Conservation (phyloP, 1,140 invertebrate species). For the Papilio polyxenes region DNA sequence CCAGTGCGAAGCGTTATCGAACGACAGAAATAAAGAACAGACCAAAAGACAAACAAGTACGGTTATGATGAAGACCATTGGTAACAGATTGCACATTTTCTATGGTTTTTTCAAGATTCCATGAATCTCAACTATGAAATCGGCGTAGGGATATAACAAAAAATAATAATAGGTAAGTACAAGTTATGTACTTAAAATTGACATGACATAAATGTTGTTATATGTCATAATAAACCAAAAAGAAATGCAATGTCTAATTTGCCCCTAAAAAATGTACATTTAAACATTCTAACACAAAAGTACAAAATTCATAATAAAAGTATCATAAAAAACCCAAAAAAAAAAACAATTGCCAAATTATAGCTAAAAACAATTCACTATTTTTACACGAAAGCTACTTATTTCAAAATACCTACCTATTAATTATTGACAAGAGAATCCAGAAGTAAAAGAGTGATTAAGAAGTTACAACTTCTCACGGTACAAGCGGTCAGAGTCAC, state of each 20-base stretch:
- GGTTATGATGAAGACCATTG: not conserved
- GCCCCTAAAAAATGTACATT: not conserved
- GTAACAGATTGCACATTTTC: not conserved
- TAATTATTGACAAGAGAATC: constrained; percentile 52
- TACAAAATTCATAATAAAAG: not conserved
- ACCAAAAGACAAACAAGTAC: constrained; percentile 21
- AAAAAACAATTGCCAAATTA: not conserved
- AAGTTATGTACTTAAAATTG: not conserved
- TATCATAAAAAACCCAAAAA: not conserved
- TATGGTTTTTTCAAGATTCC: not conserved
- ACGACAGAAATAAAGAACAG: constrained; percentile 48
- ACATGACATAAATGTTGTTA: constrained; percentile 2
- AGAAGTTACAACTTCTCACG: constrained; percentile 61
- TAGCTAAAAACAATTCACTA: not conserved
- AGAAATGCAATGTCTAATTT: not conserved
- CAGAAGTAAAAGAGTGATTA: constrained; percentile 69
- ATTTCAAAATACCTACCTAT: constrained; percentile 59
- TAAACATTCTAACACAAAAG: not conserved
- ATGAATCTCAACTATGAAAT: not conserved
- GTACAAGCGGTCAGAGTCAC: constrained; percentile 58
- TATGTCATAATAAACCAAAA: not conserved
- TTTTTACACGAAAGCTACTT: not conserved
- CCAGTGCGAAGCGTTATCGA: constrained; percentile 51
- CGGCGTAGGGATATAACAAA: not conserved
- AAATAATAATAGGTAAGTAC: not conserved